Percentiles rank a stretch among this genome's conserved stretches.
These are phyloP conservation scores for Notamacropus eugenii DNA, from an alignment of 2,797 vertebrate genomes.

Conservation along the genomic window DNA sequence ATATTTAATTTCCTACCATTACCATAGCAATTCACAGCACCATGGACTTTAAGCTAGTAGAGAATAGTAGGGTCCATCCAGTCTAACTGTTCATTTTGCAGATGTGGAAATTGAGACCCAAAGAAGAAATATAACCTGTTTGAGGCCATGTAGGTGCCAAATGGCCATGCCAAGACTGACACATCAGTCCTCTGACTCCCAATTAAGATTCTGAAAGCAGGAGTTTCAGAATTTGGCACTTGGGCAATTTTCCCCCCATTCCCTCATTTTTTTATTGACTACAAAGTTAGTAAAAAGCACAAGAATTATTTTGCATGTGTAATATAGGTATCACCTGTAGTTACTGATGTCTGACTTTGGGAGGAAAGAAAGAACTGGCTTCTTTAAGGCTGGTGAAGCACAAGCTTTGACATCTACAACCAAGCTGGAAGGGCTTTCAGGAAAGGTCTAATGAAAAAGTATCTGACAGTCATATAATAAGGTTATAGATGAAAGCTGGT, in stretches of 20 bases:
- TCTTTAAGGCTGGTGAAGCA: neutral
- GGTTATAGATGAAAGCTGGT: neutral
- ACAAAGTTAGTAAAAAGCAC: neutral
- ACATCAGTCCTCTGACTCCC: neutral
- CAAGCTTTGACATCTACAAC: neutral
- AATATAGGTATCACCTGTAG: neutral
- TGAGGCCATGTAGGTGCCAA: neutral
- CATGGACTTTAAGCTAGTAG: neutral
- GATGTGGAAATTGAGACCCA: neutral
- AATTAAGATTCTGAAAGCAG: neutral
- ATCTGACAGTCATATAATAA: neutral
- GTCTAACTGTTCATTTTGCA: neutral
- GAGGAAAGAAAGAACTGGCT: neutral
- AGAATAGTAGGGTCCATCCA: neutral
- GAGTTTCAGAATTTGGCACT: neutral
- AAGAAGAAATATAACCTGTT: neutral
- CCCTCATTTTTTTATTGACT: neutral
- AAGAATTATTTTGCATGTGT: neutral
- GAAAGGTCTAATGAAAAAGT: neutral
- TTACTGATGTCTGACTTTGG: neutral
- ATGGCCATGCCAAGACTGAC: neutral
- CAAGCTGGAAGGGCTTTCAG: neutral
- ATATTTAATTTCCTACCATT: neutral
- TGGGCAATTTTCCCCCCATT: neutral
- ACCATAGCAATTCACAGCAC: neutral